Percentiles rank a stretch among this genome's conserved stretches.
phyloP scores from a whole-genome alignment of 2,888 invertebrate species.

The Epistrophe grossulariae region DNA sequence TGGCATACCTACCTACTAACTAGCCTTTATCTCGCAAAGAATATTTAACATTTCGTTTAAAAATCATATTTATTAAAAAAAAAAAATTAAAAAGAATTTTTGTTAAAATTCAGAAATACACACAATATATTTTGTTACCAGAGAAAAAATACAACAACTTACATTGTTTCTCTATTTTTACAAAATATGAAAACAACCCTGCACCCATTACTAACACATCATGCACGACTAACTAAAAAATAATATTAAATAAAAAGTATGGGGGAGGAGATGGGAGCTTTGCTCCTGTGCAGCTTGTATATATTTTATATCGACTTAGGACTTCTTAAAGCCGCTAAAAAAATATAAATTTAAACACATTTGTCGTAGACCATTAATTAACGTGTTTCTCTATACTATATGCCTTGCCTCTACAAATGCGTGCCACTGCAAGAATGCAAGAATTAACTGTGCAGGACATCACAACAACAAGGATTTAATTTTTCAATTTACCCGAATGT shows the following conservation, averaged over 20 bases:
- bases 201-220: neutral
- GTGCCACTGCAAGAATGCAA: constrained; percentile 42
- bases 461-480: constrained; percentile 66
- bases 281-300: neutral
- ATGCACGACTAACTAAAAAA: neutral
- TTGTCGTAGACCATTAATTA: constrained; percentile 75
- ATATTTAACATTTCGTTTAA: too few relatives aligned
- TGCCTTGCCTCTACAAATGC: constrained; percentile 4
- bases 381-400: constrained; percentile 35
- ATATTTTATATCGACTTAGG: constrained; percentile 17
- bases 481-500: constrained; percentile 66
- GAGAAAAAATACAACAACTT: neutral
- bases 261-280: neutral
- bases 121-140: neutral
- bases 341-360: constrained; percentile 70
- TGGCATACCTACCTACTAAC: too few relatives aligned
- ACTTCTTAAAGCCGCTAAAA: constrained; percentile 54
- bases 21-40: too few relatives aligned
- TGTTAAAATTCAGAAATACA: neutral
- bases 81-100: too few relatives aligned
- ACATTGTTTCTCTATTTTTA: neutral
- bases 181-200: neutral
- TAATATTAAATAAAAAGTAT: neutral
- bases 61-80: too few relatives aligned
- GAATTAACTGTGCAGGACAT: constrained; percentile 70